Evolutionary conservation across 2,888 invertebrate genomes (phyloP), one percentile per base, ranked within the genome.

Genomic region (Nasonia oneida): DNA sequence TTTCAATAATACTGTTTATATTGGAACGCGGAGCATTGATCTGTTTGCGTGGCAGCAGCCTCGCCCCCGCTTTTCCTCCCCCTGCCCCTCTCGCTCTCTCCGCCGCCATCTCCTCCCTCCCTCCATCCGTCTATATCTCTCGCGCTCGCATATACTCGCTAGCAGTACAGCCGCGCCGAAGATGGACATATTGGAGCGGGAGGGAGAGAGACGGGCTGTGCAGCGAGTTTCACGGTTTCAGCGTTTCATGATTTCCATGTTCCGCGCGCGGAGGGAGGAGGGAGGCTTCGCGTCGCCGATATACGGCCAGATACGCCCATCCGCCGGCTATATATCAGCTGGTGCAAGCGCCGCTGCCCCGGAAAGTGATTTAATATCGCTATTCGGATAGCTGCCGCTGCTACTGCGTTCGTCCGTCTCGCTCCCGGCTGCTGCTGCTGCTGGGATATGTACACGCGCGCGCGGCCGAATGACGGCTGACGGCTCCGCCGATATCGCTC

Each of bases 1-100:
- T 93, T 93, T 93, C 93, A 93, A 93, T 93, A 93, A 93, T 93
- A 92, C 93, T 92, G 93, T 92, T 93, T 93, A 93, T 93, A 93
- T 93, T 93, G 93, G 93, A 93, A 92, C 92, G 92, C 91, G 91
- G 91, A 93, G 92, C 93, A 93, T 93, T 93, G 93, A 93, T 93
- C 93, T 93, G 93, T 93, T 93, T 93, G 93, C 92, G 91, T 91
- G 92, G 89, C 91, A 89, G 88, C 76, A 89, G 88, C 76, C 89
- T 87, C 88, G 83, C 83, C 88, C 87, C 85, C 84, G 86, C 82
- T 84, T 71, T 78, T 84, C 79, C 85, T 85, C 81, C 86, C 84
- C 77, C 74, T 77, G 57, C 39, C 82, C 75, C 77, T 77, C 61
- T 78, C 47, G 73, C 80, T 79, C 83, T 29, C 29, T 29, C 29